Evolutionary conservation across 2,113 vertebrate genomes (phyloP), one percentile per base, ranked within the genome.

Genomic region (Columbina picui): DNA sequence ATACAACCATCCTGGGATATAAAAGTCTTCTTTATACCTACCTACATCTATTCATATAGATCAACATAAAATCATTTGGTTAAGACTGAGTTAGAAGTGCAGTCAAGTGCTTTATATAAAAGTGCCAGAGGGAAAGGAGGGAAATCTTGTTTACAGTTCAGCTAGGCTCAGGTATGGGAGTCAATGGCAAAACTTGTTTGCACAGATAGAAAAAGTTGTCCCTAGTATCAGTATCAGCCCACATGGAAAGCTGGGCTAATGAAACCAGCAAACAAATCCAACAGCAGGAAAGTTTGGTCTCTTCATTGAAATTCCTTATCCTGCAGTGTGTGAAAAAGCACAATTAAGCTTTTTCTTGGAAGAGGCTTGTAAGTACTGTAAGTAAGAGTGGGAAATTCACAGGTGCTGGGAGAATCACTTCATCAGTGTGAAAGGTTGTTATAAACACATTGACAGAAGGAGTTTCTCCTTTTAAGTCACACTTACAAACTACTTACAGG

Each of bases 71-170:
- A 90, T 9, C 14, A 57, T 74, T 70, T 43, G 41, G 20, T 29
- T 90, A 83, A 83, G 87, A 61, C 41, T 34, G 57, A 93, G 34
- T 45, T 59, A 77, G 67, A 73, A 76, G 59, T n/a, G 34, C 70
- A 61, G 75, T 50, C 14, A 41, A 80, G 69, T n/a, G 17, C 32
- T 71, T 82, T 61, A 49, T 57, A 36, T 21, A 32, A 84, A 87
- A 89, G 16, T 41, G 70, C 77, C 13, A 0, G 73, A 93, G 87
- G 91, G 60, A 78, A 95, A 94, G 86, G 89, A 84, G 76, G 83
- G 57, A 79, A 90, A 79, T 49, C 21, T 78, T 96, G 87, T 85
- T 92, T 87, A 91, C 15, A 5, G 57, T 60, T 93, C 69, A 91
- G 53, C 49, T 53, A 32, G 36, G 79, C 80, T 80, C 1, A 16